Evolutionary conservation across 2,113 vertebrate species (phyloP).

Genomic region (Mustela nigripes): DNA sequence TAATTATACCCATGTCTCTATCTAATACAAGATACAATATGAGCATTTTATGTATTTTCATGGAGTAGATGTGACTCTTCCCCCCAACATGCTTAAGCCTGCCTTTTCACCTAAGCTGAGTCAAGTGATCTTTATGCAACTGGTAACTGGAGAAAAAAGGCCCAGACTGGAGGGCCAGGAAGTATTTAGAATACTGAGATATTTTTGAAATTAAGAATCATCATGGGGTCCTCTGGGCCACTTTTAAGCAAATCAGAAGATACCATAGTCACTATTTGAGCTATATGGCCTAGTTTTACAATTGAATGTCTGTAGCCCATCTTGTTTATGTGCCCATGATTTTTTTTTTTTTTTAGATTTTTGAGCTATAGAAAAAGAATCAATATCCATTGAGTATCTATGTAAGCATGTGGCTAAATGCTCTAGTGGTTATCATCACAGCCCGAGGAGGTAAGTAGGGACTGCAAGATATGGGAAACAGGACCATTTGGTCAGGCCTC

Average conservation of each 20-base stretch:
- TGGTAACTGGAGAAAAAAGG: no score
- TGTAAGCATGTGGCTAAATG: neutral
- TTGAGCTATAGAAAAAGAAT: neutral
- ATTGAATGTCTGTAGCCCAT: neutral
- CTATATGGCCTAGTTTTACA: neutral
- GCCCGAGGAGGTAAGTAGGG: neutral
- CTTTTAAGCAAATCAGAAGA: conserved; percentile 47
- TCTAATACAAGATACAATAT: conserved; percentile 15
- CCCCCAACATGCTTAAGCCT: neutral
- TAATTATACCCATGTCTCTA: conserved; percentile 59
- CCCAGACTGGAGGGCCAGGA: neutral
- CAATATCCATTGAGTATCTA: neutral
- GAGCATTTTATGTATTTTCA: conserved; percentile 45
- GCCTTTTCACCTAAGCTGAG: neutral
- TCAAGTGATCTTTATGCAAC: no score
- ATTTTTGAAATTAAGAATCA: conserved; percentile 30
- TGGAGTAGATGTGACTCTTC: conserved; percentile 37
- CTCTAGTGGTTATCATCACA: neutral
- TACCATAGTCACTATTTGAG: neutral
- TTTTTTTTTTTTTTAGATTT: neutral
- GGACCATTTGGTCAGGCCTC: neutral
- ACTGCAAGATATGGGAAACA: neutral
- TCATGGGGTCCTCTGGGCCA: neutral
- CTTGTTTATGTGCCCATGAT: neutral
- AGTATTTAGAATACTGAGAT: conserved; percentile 15